Conservation (phyloP, 2,113 vertebrate genomes). For the Acanthochromis polyacanthus region DNA sequence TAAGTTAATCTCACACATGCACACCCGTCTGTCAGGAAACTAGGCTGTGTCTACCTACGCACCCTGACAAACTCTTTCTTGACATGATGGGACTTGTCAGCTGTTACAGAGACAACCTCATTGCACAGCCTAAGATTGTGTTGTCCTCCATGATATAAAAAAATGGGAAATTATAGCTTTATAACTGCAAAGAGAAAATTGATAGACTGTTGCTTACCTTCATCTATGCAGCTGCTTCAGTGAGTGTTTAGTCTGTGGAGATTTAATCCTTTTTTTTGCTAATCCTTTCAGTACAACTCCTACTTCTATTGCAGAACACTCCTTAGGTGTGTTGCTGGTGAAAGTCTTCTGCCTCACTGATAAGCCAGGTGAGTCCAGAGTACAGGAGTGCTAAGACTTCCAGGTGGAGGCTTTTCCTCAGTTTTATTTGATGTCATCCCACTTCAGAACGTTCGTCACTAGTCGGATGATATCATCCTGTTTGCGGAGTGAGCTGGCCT, state of each 20-base stretch:
- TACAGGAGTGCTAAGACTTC: slow-evolving; percentile 22
- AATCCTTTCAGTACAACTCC: slow-evolving; percentile 14
- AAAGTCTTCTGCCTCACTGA: slow-evolving; percentile 45
- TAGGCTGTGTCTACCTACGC: slow-evolving; percentile 58
- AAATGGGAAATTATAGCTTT: background rate
- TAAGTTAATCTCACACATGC: slow-evolving; percentile 53
- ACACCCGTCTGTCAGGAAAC: slow-evolving; percentile 69
- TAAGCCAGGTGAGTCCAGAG: slow-evolving; percentile 60
- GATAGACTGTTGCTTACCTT: slow-evolving; percentile 48
- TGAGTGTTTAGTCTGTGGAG: background rate
- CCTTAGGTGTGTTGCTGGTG: slow-evolving; percentile 62
- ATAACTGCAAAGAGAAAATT: background rate
- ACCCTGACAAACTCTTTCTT: slow-evolving; percentile 51
- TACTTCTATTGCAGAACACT: slow-evolving; percentile 10
- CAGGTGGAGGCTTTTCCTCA: slow-evolving; percentile 33
- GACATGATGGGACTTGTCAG: slow-evolving; percentile 80
- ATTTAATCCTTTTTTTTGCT: slow-evolving; percentile 5
- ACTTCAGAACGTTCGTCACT: slow-evolving; percentile 21
- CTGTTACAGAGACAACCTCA: slow-evolving; percentile 26
- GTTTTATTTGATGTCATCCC: slow-evolving; percentile 14
- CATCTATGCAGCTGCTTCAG: background rate
- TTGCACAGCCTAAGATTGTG: slow-evolving; percentile 30
- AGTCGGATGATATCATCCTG: slow-evolving; percentile 46
- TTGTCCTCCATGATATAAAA: slow-evolving; percentile 1
- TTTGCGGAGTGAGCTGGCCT: slow-evolving; percentile 10